phyloP scores from a whole-genome alignment of 53 echinoderm and acorn worm species.

The Antedon mediterranea region DNA sequence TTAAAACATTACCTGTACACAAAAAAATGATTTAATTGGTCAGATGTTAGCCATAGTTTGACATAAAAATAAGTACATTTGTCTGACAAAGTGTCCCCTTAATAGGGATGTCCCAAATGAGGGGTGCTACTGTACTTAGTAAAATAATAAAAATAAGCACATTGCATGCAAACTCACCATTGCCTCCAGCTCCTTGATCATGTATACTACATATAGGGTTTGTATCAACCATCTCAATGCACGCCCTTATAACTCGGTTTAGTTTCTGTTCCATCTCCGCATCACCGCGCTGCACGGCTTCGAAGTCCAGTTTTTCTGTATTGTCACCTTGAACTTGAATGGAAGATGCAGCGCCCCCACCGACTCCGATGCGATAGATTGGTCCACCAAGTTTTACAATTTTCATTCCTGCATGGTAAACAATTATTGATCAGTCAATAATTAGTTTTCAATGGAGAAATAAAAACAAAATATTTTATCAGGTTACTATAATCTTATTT shows the following conservation, averaged over 20 bases:
- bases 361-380: constrained; percentile 90
- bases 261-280: constrained; percentile 99
- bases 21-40: not conserved
- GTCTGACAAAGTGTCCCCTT: no score
- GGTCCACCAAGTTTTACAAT: constrained; percentile 92
- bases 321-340: constrained; percentile 97
- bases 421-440: not conserved
- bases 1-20: constrained; percentile 69
- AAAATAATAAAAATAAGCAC: no score
- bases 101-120: no score
- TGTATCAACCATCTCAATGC: constrained; percentile 55
- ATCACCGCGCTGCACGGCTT: constrained; percentile 92
- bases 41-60: no score
- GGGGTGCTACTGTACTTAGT: no score
- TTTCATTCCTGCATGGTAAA: constrained; percentile 48
- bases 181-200: constrained; percentile 96
- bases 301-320: constrained; percentile 85
- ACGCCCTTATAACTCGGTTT: constrained; percentile 81
- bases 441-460: no score
- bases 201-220: constrained; percentile 95
- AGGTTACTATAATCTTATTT: not conserved
- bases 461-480: no score
- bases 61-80: no score
- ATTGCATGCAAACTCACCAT: no score
- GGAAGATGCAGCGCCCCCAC: constrained; percentile 95